Percentiles rank a stretch among this genome's conserved stretches.
Conservation (phyloP, 1,140 invertebrate species). For the Heliconius nattereri region DNA sequence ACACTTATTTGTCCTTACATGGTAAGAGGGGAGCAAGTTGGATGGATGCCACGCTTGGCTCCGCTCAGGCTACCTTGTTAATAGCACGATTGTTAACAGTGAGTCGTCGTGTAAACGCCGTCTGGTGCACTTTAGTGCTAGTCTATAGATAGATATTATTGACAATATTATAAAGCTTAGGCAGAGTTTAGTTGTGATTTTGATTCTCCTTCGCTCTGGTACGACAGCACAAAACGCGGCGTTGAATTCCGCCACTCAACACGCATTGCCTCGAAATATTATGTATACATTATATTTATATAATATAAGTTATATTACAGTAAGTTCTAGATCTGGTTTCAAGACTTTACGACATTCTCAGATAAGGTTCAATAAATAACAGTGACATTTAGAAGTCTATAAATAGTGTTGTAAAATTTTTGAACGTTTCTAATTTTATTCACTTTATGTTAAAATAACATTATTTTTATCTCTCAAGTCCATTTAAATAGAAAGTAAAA, state of each 20-base stretch:
- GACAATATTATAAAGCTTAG: not conserved
- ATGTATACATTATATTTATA: too few species aligned
- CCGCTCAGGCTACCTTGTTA: slow-evolving; percentile 41
- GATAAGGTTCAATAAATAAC: not conserved
- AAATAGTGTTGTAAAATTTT: not conserved
- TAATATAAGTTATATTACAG: not conserved
- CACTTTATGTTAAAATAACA: not conserved
- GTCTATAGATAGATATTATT: not conserved
- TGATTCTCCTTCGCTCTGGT: too few species aligned
- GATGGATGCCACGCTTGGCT: slow-evolving; percentile 42
- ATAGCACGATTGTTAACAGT: slow-evolving; percentile 42
- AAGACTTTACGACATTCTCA: not conserved
- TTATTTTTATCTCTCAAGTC: not conserved
- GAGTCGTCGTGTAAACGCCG: slow-evolving; percentile 40
- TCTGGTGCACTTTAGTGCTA: slow-evolving; percentile 4
- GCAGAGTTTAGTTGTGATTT: too few species aligned
- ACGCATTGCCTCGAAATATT: too few species aligned
- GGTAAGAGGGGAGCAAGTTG: slow-evolving; percentile 35
- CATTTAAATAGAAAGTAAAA: not conserved
- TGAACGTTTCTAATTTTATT: not conserved
- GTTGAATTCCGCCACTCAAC: too few species aligned
- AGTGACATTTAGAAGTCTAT: not conserved
- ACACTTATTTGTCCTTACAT: slow-evolving; percentile 13
- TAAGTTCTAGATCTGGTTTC: not conserved
- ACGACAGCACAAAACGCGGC: too few species aligned